Conservation (phyloP, 2,113 vertebrate species). For the Mungos mungo region DNA sequence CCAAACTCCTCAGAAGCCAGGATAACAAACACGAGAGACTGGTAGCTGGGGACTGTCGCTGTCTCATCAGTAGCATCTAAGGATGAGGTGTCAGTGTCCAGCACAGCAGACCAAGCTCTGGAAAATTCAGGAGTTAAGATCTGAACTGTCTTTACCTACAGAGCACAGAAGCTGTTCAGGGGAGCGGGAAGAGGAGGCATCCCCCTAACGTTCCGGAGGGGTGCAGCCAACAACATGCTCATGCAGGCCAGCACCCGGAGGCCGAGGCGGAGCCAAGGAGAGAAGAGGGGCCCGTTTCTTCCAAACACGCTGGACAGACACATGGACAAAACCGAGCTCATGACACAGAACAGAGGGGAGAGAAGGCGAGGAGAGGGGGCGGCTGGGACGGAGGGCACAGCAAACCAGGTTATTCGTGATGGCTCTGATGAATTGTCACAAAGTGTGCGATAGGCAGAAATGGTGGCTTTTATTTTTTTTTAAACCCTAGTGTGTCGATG, state of each 20-base stretch:
- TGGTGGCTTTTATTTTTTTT: neutral
- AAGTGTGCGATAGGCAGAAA: neutral
- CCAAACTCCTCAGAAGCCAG: conserved; percentile 30
- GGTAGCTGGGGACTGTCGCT: neutral
- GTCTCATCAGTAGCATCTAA: neutral
- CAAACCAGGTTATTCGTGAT: conserved; percentile 32
- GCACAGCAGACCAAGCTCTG: neutral
- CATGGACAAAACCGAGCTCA: neutral
- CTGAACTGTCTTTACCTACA: neutral
- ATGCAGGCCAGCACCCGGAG: conserved; percentile 33
- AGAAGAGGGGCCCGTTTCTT: neutral
- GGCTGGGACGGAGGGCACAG: conserved; percentile 26
- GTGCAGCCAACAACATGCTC: conserved; percentile 5
- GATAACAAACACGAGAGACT: neutral
- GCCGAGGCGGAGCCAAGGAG: neutral
- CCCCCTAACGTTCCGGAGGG: rapidly evolving
- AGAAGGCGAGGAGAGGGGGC: neutral
- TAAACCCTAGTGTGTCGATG: neutral
- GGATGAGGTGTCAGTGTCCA: neutral
- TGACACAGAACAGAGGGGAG: neutral
- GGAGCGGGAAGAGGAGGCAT: neutral
- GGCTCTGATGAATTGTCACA: neutral
- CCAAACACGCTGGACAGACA: conserved; percentile 8
- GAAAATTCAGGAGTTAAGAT: conserved; percentile 33
- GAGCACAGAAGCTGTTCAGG: conserved; percentile 5